phyloP scores from a whole-genome alignment of 2,888 invertebrate genomes.

The Geophilus truncorum region DNA sequence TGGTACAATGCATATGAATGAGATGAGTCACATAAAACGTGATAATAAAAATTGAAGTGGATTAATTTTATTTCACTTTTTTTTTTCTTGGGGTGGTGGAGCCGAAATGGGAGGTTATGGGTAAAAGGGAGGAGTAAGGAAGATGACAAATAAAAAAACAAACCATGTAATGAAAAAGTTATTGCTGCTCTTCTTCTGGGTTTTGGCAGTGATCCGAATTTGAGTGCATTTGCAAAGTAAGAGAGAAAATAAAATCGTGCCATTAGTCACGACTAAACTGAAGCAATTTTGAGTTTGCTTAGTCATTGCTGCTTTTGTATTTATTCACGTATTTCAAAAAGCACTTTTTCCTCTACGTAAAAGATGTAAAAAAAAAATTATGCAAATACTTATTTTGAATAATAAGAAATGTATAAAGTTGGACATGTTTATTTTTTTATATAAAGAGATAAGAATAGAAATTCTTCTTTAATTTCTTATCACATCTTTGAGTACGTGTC shows the following conservation, averaged over 20 bases:
- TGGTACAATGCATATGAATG: not conserved
- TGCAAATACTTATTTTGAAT: no score
- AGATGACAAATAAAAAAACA: not conserved
- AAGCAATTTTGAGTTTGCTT: not conserved
- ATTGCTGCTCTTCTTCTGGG: not conserved
- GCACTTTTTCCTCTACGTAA: not conserved
- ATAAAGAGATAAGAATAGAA: no score
- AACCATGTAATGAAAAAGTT: not conserved
- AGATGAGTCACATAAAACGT: not conserved
- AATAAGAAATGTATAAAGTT: no score
- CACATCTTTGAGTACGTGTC: no score
- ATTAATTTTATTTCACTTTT: not conserved
- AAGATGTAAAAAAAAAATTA: no score
- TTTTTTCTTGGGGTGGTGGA: not conserved
- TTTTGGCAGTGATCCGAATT: not conserved
- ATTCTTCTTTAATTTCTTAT: no score
- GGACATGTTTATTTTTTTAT: no score
- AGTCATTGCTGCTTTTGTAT: not conserved
- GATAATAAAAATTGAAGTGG: not conserved
- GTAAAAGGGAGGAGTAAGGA: not conserved
- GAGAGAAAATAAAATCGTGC: not conserved
- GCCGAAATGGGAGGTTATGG: not conserved
- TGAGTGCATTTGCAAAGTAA: not conserved
- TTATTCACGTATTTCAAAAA: not conserved
- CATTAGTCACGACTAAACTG: not conserved